These are phyloP conservation scores for Acrobasis consociella DNA, from an alignment of 2,888 invertebrate genomes.

Conservation along the genomic window DNA sequence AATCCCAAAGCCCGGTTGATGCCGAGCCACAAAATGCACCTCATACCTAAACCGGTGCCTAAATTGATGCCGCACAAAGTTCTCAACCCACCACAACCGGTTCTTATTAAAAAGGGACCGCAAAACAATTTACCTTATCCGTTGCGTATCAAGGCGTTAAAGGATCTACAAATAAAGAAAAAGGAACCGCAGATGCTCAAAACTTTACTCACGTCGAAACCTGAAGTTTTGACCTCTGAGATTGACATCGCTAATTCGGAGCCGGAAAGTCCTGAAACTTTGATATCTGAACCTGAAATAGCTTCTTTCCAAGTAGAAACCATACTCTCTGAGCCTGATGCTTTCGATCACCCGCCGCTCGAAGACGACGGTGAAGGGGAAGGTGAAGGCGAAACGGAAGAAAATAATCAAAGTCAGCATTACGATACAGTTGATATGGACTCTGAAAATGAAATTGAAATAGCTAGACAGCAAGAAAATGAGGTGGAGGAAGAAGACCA, in stretches of 20 bases:
- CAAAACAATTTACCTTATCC: constrained; percentile 75
- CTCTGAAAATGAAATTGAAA: constrained; percentile 78
- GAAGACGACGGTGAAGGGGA: constrained; percentile 56
- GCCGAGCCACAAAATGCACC: constrained; percentile 77
- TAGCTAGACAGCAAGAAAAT: constrained; percentile 63
- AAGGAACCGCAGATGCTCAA: constrained; percentile 80
- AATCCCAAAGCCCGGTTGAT: constrained; percentile 76
- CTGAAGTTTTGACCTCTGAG: constrained; percentile 74
- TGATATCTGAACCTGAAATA: constrained; percentile 79
- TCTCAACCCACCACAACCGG: constrained; percentile 63
- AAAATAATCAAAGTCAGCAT: constrained; percentile 60
- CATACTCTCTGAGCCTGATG: constrained; percentile 73
- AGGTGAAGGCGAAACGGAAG: constrained; percentile 45
- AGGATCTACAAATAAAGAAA: constrained; percentile 77
- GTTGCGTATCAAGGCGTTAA: constrained; percentile 76
- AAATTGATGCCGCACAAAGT: constrained; percentile 62
- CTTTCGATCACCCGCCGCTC: constrained; percentile 45
- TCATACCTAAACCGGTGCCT: constrained; percentile 57
- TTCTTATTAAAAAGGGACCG: constrained; percentile 64
- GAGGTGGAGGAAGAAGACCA: constrained; percentile 48
- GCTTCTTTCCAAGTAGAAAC: constrained; percentile 79
- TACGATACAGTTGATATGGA: constrained; percentile 79
- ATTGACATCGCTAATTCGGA: constrained; percentile 78
- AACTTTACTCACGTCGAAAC: constrained; percentile 72
- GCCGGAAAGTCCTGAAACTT: constrained; percentile 76